Evolutionary conservation across 2,113 vertebrate genomes (phyloP), one percentile per base, ranked within the genome.

Genomic region (Eidolon helvum): DNA sequence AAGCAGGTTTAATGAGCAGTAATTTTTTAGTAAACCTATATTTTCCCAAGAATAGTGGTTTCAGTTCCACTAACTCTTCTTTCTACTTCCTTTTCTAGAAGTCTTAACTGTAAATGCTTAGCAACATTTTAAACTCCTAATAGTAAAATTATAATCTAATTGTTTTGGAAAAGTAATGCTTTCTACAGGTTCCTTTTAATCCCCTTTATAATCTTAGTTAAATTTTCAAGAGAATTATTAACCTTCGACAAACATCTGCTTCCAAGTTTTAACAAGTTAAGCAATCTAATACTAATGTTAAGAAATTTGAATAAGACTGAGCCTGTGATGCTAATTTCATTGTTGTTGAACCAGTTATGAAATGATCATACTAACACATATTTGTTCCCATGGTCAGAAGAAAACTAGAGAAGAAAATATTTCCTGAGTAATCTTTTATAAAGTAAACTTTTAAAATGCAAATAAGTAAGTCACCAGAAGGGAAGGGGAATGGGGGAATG

Each of bases 361-460:
- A 97, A 77, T 79, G 8, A 82, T 92, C 90, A 94, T 69, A 96
- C 10, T 69, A 45, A 87, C 87, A 53, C 4, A 3, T 61, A 92
- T 93, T 85, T 96, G 40, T 92, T 57, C 50, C 40, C 79, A 84
- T 96, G 72, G 93, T 97, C 94, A 87, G 43, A 65, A 90, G 12
- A 68, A 88, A 98, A 90, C 69, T 66, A 16, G 50, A 91, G 63
- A 97, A 83, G 43, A 96, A 94, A 77, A 80, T 92, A 95, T 95
- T 97, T 98, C 96, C 98, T 97, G 63, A 86, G 50, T 95, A 77
- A 95, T 87, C 79, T 96, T 95, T 96, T 88, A 96, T 80, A 96
- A 93, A 97, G 38, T 53, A 96, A 97, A 91, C 22, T 69, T 95
- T 79, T n/a, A 89, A 97, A 96, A 77, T 53, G 72, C 40, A 94